phyloP scores from a whole-genome alignment of 2,888 invertebrate genomes.

The Nephrocerus scutellatus region DNA sequence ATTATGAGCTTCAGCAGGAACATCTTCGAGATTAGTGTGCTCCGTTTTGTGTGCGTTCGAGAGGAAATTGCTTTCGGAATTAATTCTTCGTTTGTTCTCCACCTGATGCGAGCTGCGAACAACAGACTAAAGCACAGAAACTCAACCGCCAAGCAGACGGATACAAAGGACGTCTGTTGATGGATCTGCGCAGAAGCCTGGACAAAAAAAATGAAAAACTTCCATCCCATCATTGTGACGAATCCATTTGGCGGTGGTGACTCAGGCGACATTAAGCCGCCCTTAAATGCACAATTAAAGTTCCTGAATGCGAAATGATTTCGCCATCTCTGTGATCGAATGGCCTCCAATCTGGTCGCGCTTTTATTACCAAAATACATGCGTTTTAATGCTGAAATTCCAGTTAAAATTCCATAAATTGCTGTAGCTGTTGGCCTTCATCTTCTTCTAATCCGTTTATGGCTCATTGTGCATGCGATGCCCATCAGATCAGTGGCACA shows the following conservation, averaged over 20 bases:
- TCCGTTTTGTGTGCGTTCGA: no score
- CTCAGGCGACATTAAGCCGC: conserved; percentile 16
- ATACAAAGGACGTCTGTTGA: not conserved
- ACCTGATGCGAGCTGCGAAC: no score
- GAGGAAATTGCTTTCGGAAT: conserved; percentile 18
- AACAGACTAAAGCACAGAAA: not conserved
- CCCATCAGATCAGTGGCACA: no score
- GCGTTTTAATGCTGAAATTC: conserved; percentile 6
- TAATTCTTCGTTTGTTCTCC: no score
- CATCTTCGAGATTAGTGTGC: no score
- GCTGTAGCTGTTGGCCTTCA: no score
- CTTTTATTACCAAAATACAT: no score
- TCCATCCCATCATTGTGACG: conserved; percentile 8
- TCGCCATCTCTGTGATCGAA: not conserved
- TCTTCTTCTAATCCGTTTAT: no score
- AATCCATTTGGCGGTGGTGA: conserved; percentile 1
- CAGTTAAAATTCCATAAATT: no score
- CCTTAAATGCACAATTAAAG: conserved; percentile 22
- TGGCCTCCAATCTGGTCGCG: not conserved
- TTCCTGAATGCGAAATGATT: no score
- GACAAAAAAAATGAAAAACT: not conserved
- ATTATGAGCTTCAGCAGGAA: conserved; percentile 20
- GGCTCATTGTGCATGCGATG: no score
- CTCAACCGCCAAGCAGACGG: not conserved
- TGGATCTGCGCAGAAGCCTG: not conserved